Evolutionary conservation across 2,797 vertebrate genomes (phyloP).

Genomic region (Ispidina picta): DNA sequence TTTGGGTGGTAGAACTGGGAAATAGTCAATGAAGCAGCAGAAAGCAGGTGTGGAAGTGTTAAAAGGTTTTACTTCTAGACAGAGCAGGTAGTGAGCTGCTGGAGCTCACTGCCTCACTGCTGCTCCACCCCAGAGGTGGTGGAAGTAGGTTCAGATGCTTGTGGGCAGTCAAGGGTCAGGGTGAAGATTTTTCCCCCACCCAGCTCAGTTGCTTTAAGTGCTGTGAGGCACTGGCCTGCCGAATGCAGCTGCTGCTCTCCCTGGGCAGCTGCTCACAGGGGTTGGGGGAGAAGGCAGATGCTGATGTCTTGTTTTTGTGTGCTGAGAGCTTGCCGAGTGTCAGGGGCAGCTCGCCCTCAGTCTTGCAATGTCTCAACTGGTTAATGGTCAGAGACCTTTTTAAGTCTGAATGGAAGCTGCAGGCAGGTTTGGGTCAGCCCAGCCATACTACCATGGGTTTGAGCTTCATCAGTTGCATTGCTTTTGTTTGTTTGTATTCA

Average conservation of each 20-base stretch:
- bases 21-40: neutral
- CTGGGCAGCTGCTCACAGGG: neutral
- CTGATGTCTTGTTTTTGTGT: neutral
- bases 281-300: neutral
- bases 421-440: neutral
- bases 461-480: fast-evolving
- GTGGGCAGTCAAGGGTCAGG: neutral
- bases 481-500: neutral
- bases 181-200: no score
- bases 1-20: neutral
- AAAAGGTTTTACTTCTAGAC: neutral
- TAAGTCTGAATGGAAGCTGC: neutral
- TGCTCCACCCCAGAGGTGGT: no score
- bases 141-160: no score
- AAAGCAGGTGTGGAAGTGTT: neutral
- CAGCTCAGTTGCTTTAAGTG: fast-evolving
- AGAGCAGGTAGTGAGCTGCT: neutral
- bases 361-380: fast-evolving
- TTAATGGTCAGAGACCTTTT: neutral
- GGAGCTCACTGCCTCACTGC: neutral
- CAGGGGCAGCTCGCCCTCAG: fast-evolving
- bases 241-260: neutral
- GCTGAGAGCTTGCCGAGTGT: neutral
- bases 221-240: neutral
- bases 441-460: fast-evolving